Base-by-base conservation (phyloP, 2,113 vertebrate species). In the Bambusicola thoracicus region DNA sequence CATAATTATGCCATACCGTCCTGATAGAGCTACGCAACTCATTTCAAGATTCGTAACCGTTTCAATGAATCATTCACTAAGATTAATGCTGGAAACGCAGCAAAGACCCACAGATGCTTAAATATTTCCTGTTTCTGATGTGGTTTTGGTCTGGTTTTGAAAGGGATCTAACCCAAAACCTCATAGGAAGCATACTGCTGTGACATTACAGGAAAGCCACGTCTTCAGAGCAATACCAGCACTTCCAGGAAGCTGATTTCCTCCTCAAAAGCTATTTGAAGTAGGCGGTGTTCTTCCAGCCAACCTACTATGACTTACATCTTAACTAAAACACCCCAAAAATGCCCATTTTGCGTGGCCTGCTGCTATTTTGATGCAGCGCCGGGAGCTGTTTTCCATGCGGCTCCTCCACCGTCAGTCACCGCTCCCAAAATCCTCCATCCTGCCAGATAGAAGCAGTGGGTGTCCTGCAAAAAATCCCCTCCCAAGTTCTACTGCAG, bases 111-210 rank as follows among this genome's bases (percentile, higher is more conserved):
- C 79, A 93, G 93, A 92, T 70, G 3, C n/a, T 70, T 56, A 74
- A 85, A 61, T 83, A 87, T 78, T 92, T 91, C 82, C 79, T 49
- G 51, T 65, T 87, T 93, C 85, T 93, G 89, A 91, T 95, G 91
- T 91, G 95, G 94, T 79, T 94, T 79, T 48, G 75, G 62, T 66
- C 30, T 86, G 83, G 88, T 82, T 95, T 93, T 87, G 41, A 89
- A 87, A 87, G 85, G 59, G 75, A 93, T 82, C 70, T 85, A 58
- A 92, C 91, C 56, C 21, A 91, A 92, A 94, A 94, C 89, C 91
- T 89, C 89, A 85, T 10, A 81, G 92, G 89, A 92, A 95, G 67
- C 78, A 83, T 62, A 73, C 3, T 81, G 83, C 89, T 85, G 78
- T 1, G 27, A 87, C 81, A 40, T 74, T 83, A 87, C 70, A 73